Conservation (phyloP, 2,113 vertebrate species). For the Jaculus jaculus region DNA sequence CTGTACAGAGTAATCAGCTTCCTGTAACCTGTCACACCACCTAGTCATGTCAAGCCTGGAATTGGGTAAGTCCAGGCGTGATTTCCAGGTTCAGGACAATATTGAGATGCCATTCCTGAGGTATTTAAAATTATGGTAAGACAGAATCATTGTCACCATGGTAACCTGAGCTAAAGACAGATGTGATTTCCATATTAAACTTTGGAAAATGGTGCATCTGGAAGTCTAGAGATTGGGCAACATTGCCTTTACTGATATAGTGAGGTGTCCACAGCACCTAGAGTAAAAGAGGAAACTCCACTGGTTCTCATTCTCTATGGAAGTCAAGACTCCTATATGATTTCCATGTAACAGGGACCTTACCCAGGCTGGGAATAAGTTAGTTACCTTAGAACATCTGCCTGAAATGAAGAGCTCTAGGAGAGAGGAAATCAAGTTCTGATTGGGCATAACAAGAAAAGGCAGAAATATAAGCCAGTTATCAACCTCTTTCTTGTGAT, state of each 20-base stretch:
- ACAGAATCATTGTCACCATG: neutral
- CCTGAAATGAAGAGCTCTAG: neutral
- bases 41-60: neutral
- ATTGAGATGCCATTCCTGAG: neutral
- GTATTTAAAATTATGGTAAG: neutral
- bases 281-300: neutral
- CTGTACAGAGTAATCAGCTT: neutral
- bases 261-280: neutral
- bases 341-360: neutral
- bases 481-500: neutral
- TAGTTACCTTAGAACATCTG: neutral
- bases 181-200: neutral
- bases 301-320: neutral
- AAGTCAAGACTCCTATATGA: neutral
- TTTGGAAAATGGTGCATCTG: neutral
- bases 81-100: neutral
- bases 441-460: neutral
- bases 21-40: neutral
- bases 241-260: neutral
- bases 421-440: neutral
- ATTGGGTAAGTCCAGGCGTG: neutral
- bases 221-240: neutral
- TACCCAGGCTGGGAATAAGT: neutral
- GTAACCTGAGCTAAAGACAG: neutral
- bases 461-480: neutral